These are phyloP conservation scores for Anser brachyrhynchus DNA, from an alignment of 2,113 vertebrate species.

Conservation along the genomic window DNA sequence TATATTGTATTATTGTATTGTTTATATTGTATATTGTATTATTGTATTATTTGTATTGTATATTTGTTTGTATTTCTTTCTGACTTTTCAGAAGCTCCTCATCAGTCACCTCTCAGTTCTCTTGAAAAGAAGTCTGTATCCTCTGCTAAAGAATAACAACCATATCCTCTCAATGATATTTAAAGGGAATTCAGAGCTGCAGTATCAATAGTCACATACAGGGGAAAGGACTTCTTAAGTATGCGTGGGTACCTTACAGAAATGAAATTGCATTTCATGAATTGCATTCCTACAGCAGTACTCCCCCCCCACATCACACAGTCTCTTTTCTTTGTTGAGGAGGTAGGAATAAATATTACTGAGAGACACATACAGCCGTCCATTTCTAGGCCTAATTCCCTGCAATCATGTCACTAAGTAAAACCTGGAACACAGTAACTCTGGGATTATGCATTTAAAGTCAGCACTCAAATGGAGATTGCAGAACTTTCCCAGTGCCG, in stretches of 20 bases:
- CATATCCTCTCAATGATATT: background rate
- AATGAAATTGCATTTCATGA: background rate
- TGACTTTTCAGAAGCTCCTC: background rate
- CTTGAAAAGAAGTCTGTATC: background rate
- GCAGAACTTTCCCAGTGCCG: background rate
- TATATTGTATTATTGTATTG: no score
- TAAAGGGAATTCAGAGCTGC: background rate
- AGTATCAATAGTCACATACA: background rate
- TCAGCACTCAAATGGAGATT: background rate
- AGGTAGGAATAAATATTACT: background rate
- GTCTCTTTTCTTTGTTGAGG: background rate
- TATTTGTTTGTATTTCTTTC: background rate
- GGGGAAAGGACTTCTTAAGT: background rate
- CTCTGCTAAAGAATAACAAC: background rate
- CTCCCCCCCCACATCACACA: background rate
- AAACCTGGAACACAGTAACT: background rate
- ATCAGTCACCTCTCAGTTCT: background rate
- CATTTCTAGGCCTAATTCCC: background rate
- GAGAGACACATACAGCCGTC: background rate
- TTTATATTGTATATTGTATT: no score
- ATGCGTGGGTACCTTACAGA: background rate
- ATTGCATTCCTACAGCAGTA: background rate
- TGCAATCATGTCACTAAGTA: background rate
- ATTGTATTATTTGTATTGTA: no score
- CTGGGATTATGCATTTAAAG: background rate